Base-by-base conservation (phyloP, 1,140 invertebrate species). In the Doryteuthis pealeii region DNA sequence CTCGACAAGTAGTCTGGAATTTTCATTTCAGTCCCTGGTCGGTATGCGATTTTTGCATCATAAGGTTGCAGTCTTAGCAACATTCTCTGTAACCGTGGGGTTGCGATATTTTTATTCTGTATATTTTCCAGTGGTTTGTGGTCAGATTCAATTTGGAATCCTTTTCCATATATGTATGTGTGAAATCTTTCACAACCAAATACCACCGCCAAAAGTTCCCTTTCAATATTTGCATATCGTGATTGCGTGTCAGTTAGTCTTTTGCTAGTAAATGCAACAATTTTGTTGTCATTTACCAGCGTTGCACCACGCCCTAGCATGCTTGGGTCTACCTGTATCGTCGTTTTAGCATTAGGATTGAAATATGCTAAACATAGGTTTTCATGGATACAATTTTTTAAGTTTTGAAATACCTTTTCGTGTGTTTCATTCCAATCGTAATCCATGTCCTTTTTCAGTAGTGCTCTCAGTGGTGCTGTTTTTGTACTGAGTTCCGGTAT, bases 181-280 rank as follows among this genome's bases (percentile, higher is more conserved):
- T 90, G 85, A 82, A 91, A 91, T 77, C 87, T 87, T 70, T 86
- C 82, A 26, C 90, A 85, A 5, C 85, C 87, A 82, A 86, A 91
- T 2, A 90, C 74, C 6, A 91, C 85, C 8, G 88, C 88, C 18
- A 89, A 77, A 4, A 88, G 89, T 82, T 91, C 90, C 80, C 88
- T 72, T 78, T 91, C 89, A 2, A 90, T 86, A 77, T 90, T 62
- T 62, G 83, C 85, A 75, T 90, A 89, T 45, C 89, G 88, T 45
- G 78, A 33, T 79, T 90, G 87, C 43, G 83, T 79, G 10, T 72
- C 10, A 6, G 85, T 87, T 15, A 90, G 76, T 14, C 86, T 81
- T 45, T 87, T 74, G 6, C 88, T 90, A 6, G 87, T 86, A 76
- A 83, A 90, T 6, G 86, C 84, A 4, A 90, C 80, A 1, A 85